Conservation (phyloP, 2,113 vertebrate species). For the Gavialis gangeticus region DNA sequence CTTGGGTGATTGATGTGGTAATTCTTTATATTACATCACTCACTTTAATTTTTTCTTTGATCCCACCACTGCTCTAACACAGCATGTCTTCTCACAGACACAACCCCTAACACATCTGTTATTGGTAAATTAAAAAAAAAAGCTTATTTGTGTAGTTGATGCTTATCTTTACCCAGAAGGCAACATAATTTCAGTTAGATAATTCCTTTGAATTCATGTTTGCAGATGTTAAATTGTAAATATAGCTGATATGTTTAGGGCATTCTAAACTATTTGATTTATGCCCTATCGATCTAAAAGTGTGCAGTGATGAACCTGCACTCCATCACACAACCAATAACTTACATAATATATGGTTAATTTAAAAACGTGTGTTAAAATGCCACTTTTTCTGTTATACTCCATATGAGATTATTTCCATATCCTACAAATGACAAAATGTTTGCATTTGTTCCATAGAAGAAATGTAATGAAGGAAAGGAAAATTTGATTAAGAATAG, state of each 20-base stretch:
- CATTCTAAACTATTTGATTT: background rate
- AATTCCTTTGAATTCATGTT: background rate
- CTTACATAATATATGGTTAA: background rate
- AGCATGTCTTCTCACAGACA: fast-evolving
- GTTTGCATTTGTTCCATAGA: background rate
- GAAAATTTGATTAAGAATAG: background rate
- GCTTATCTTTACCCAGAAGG: background rate
- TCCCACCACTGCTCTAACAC: background rate
- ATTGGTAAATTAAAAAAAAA: background rate
- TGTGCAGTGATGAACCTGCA: fast-evolving
- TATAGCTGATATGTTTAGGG: fast-evolving
- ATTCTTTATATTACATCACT: background rate
- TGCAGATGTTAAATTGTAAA: background rate
- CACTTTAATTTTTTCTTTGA: background rate
- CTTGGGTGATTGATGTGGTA: background rate
- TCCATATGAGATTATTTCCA: background rate
- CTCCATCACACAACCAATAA: fast-evolving
- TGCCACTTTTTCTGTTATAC: background rate
- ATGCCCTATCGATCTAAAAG: background rate
- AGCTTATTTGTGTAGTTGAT: background rate
- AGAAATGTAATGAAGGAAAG: background rate
- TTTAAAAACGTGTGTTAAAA: background rate
- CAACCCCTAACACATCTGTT: background rate
- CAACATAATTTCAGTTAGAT: fast-evolving
- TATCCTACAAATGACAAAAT: background rate